phyloP scores from a whole-genome alignment of 2,888 invertebrate genomes.

The Palloptera scutellata region DNA sequence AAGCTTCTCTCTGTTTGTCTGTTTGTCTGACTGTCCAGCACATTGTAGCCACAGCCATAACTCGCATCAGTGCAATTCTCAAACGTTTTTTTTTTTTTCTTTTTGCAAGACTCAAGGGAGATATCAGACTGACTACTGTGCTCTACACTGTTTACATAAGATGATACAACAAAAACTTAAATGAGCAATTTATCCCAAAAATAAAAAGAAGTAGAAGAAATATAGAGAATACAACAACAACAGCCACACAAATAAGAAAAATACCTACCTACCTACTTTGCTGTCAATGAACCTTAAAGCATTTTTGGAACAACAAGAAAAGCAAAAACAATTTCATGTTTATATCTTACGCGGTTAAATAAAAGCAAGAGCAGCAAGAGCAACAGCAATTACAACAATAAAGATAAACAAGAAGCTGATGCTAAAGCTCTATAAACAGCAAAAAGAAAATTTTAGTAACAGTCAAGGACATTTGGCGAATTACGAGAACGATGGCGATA shows the following conservation, averaged over 20 bases:
- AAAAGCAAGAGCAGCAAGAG: slow-evolving; percentile 15
- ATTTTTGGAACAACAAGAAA: background rate
- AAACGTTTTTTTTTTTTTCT: too few relatives aligned
- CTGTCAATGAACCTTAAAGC: slow-evolving; percentile 32
- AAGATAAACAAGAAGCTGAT: slow-evolving; percentile 10
- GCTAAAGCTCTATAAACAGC: background rate
- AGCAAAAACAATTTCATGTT: slow-evolving; percentile 23
- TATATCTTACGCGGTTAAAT: slow-evolving; percentile 23
- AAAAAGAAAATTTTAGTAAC: slow-evolving; percentile 9
- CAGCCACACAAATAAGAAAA: too few relatives aligned
- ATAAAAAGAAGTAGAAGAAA: background rate
- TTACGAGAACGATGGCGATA: slow-evolving; percentile 11
- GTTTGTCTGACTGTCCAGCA: too few relatives aligned
- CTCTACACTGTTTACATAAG: slow-evolving; percentile 10
- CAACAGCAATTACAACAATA: slow-evolving; percentile 4
- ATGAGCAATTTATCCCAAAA: background rate
- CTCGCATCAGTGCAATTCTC: too few relatives aligned
- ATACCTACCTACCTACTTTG: background rate
- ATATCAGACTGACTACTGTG: background rate
- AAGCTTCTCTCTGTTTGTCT: too few relatives aligned
- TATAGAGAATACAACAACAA: background rate
- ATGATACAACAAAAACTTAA: background rate
- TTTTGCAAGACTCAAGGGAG: background rate
- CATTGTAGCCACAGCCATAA: too few relatives aligned
- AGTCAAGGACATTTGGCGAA: slow-evolving; percentile 35